Conservation (phyloP, 2,797 vertebrate genomes). For the Tenualosa ilisha region DNA sequence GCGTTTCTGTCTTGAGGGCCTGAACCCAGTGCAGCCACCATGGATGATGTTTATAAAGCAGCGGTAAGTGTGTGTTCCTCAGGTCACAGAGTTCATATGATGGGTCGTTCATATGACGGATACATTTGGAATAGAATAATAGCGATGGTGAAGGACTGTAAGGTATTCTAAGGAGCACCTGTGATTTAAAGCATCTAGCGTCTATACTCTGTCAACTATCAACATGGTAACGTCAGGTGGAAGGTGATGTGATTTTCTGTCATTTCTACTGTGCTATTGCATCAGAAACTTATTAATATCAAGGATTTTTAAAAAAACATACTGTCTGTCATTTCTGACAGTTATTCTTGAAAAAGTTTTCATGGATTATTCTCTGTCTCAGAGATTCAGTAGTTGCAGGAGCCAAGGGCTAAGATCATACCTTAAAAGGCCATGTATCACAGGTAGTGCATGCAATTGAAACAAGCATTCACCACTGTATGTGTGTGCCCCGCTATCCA, state of each 20-base stretch:
- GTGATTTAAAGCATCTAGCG: not conserved
- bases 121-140: not conserved
- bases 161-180: not conserved
- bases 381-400: not conserved
- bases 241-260: not conserved
- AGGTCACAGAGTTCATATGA: not conserved
- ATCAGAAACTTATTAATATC: not conserved
- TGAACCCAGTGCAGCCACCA: constrained; percentile 64
- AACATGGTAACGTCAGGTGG: not conserved
- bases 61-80: constrained; percentile 70
- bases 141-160: not conserved
- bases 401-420: not conserved
- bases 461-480: not conserved
- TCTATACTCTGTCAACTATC: not conserved
- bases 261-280: not conserved
- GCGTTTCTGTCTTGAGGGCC: constrained; percentile 34
- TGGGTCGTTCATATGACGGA: not conserved
- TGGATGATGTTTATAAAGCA: constrained; percentile 86
- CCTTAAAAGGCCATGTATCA: constrained; percentile 2
- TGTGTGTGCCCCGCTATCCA: not conserved
- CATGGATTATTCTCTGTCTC: not conserved
- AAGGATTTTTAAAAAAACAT: not conserved
- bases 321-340: not conserved
- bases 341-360: not conserved
- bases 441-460: not conserved